phyloP scores from a whole-genome alignment of 2,113 vertebrate species.

The Dunckerocampus dactyliophorus region DNA sequence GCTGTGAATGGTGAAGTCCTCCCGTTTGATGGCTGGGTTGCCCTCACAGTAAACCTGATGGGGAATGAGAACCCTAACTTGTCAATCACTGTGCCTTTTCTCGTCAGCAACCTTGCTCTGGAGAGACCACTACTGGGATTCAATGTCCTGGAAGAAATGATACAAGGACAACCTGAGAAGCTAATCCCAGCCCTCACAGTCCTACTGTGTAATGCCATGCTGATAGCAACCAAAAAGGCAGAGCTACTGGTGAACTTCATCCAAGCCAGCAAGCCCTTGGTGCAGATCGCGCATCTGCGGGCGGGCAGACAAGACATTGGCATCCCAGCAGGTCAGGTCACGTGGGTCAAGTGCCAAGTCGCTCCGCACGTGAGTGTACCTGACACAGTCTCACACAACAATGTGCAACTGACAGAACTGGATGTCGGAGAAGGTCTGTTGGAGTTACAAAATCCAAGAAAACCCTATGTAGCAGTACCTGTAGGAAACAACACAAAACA shows the following conservation, averaged over 20 bases:
- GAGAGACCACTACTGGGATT: conserved; percentile 21
- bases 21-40: conserved; percentile 21
- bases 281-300: background rate
- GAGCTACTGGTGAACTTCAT: conserved; percentile 7
- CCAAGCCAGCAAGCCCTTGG: background rate
- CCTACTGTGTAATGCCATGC: conserved; percentile 14
- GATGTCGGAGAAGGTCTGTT: conserved; percentile 22
- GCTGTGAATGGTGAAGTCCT: conserved; percentile 13
- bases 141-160: conserved; percentile 20
- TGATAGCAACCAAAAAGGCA: background rate
- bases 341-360: conserved; percentile 17
- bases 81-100: conserved; percentile 21
- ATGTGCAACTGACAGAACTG: conserved; percentile 6
- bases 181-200: conserved; percentile 4
- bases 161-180: conserved; percentile 7
- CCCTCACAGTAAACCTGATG: conserved; percentile 14
- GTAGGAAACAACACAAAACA: conserved; percentile 17
- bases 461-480: conserved; percentile 16
- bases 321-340: conserved; percentile 14
- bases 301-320: background rate
- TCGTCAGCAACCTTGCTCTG: conserved; percentile 10
- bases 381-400: conserved; percentile 4
- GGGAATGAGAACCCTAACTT: conserved; percentile 15
- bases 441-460: conserved; percentile 10
- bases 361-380: background rate